Percentiles rank a stretch among this genome's conserved stretches.
phyloP scores from a whole-genome alignment of 2,797 vertebrate species.

The Prunella strophiata region DNA sequence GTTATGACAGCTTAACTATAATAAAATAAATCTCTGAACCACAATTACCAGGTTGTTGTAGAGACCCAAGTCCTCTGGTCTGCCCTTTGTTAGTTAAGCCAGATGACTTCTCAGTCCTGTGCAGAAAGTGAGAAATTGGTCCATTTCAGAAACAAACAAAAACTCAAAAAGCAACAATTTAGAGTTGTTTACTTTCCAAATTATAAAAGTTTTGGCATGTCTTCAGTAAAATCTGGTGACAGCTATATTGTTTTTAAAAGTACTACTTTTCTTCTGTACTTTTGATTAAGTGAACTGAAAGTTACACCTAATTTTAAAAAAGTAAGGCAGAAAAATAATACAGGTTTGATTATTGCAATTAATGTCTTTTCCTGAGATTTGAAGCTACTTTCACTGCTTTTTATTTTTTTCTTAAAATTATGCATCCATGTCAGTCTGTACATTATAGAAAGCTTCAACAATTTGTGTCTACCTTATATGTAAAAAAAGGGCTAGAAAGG shows the following conservation, averaged over 20 bases:
- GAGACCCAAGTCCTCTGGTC: constrained; percentile 80
- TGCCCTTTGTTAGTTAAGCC: constrained; percentile 79
- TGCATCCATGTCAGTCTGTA: neutral
- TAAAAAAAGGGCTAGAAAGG: neutral
- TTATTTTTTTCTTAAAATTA: neutral
- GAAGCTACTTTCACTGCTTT: neutral
- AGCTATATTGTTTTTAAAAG: neutral
- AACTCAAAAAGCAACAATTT: neutral
- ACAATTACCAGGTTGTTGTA: constrained; percentile 84
- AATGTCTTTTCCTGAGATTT: neutral
- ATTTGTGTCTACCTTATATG: neutral
- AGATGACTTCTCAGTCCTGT: constrained; percentile 86
- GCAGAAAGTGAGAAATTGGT: constrained; percentile 29
- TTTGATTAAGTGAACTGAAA: neutral
- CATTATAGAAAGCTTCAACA: neutral
- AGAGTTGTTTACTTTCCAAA: neutral
- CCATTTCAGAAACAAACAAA: neutral
- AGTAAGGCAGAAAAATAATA: neutral
- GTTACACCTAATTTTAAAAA: neutral
- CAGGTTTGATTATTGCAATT: neutral
- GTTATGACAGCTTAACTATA: neutral
- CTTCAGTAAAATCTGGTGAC: neutral
- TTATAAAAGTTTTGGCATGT: neutral
- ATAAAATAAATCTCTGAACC: neutral
- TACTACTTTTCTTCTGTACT: neutral